These are phyloP conservation scores for Drosophila siamana DNA, from an alignment of 2,888 invertebrate species.

Conservation along the genomic window DNA sequence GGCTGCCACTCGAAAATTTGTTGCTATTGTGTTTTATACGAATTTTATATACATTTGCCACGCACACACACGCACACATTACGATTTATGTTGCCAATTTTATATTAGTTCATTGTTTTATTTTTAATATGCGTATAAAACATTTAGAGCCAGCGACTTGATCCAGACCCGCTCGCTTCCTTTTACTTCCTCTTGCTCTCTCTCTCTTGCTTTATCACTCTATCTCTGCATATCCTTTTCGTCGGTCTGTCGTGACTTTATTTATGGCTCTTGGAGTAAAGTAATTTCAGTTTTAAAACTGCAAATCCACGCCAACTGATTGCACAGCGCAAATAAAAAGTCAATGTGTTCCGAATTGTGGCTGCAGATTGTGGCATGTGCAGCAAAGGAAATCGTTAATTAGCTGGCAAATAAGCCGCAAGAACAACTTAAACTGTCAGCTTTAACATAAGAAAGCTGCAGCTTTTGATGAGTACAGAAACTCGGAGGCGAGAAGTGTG, in stretches of 20 bases:
- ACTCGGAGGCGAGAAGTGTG: no score
- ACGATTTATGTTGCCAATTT: conserved; percentile 57
- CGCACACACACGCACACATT: conserved; percentile 4
- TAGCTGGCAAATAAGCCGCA: not conserved
- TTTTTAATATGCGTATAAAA: conserved; percentile 27
- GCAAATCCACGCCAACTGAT: conserved; percentile 7
- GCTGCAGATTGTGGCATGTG: no score
- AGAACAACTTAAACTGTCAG: not conserved
- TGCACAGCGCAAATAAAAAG: conserved; percentile 2
- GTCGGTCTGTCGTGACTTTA: conserved; percentile 23
- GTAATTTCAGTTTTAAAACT: conserved; percentile 40
- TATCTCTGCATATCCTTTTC: not conserved
- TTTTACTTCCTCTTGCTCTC: not conserved
- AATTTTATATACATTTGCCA: conserved; percentile 49
- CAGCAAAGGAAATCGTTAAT: not conserved
- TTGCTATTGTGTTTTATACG: conserved; percentile 32
- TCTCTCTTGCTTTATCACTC: no score
- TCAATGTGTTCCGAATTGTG: not conserved
- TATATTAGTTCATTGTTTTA: conserved; percentile 61
- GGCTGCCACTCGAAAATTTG: conserved; percentile 41
- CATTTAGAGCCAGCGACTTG: conserved; percentile 31
- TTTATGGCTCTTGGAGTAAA: conserved; percentile 39
- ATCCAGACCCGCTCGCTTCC: conserved; percentile 25
- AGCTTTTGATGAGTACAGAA: no score
- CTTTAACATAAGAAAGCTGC: no score